Base-by-base conservation (phyloP, 2,113 vertebrate species). In the Ploceus nigricollis region DNA sequence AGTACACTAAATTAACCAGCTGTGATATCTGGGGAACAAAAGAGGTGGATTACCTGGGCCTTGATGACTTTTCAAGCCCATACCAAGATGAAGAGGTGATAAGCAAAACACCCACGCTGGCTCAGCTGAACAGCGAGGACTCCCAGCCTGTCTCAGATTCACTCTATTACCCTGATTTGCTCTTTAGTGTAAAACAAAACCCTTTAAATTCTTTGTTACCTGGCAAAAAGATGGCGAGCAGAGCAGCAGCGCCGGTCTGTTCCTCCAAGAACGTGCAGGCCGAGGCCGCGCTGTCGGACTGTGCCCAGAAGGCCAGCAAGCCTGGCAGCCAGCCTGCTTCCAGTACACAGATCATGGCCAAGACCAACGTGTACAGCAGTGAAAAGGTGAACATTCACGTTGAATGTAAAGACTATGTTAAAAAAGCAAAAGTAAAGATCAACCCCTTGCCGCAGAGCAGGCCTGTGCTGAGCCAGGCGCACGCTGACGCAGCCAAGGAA, bases 11-110 rank as follows among this genome's bases (percentile, higher is more conserved):
- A 91, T 98, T 99, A 96, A 98, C 99, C 97, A 99, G 98, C 98
- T 99, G 98, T 98, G 99, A 99, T 97, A 99, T 99, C 98, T 99
- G 99, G 99, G 99, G 99, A 96, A 99, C 99, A 96, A 99, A 99
- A 98, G 99, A 99, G 98, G 99, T 99, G 95, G 99, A 99, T 97
- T 99, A 99, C 91, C 97, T 99, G 93, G 99, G 99, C 87, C 96
- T 99, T 31, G 99, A 99, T 97, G 99, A 99, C 87, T 99, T 99
- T 94, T 99, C 99, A 73, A 99, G 99, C 96, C 99, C 99, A 3
- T 99, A 99, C 96, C 99, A 99, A 97, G 99, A 99, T 31, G 99
- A 99, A 97, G 99, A 99, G 73, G 99, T 99, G 91, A 99, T 99
- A 75, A 98, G 99, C 93, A 99, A 98, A 97, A 99, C 99, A 21